Percentiles rank a stretch among this genome's conserved stretches.
Evolutionary conservation across 1,140 invertebrate genomes (phyloP).

Genomic region (Bombyx mandarina): DNA sequence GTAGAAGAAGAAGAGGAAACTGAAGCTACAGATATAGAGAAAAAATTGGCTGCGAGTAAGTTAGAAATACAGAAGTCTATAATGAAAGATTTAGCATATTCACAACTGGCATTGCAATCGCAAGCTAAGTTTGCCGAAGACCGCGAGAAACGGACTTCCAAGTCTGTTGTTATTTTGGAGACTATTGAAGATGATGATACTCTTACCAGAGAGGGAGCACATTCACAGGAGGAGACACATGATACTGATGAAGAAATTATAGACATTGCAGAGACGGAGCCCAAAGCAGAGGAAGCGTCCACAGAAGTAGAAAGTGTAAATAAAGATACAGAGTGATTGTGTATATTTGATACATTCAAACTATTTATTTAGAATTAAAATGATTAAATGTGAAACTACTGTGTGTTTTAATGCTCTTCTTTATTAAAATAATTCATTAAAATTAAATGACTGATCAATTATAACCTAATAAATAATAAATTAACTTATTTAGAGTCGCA

Average conservation of each 20-base stretch:
- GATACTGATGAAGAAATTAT: slow-evolving; percentile 10
- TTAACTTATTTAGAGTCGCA: too few relatives aligned
- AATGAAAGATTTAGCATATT: slow-evolving; percentile 47
- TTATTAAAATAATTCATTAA: too few relatives aligned
- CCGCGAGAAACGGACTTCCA: slow-evolving; percentile 8
- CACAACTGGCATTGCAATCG: slow-evolving; percentile 32
- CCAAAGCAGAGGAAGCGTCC: slow-evolving; percentile 10
- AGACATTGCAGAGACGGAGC: slow-evolving; percentile 6
- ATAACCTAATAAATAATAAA: too few relatives aligned
- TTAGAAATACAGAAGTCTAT: slow-evolving; percentile 57
- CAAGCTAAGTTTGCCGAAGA: slow-evolving; percentile 26
- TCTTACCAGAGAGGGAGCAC: slow-evolving; percentile 9
- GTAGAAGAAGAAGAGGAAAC: slow-evolving; percentile 29
- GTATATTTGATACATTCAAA: too few relatives aligned
- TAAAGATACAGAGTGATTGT: too few relatives aligned
- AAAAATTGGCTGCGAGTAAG: slow-evolving; percentile 46
- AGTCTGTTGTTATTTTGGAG: slow-evolving; percentile 26
- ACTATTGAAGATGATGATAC: slow-evolving; percentile 8
- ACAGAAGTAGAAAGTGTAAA: slow-evolving; percentile 1
- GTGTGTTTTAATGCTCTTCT: too few relatives aligned
- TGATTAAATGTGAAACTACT: too few relatives aligned
- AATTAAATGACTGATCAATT: too few relatives aligned
- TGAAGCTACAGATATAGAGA: slow-evolving; percentile 34
- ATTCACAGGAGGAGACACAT: slow-evolving; percentile 8
- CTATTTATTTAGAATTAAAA: too few relatives aligned